These are phyloP conservation scores for Leptinotarsa peninsularis DNA, from an alignment of 2,888 invertebrate genomes.

Conservation along the genomic window DNA sequence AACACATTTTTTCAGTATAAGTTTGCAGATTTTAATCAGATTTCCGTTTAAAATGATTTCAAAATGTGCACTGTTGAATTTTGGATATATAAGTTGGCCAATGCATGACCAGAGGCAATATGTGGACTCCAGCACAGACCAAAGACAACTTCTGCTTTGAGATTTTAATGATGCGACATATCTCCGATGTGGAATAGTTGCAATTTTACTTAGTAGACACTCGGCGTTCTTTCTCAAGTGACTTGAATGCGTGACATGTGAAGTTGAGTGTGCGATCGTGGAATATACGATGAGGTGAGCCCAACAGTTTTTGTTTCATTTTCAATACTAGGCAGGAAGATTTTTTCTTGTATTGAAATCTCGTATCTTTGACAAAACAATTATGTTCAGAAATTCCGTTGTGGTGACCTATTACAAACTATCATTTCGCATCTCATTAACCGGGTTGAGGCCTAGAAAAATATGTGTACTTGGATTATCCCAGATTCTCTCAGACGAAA, in stretches of 20 bases:
- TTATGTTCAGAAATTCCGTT: too few species aligned
- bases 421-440: neutral
- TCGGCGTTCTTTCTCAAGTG: neutral
- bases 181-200: slow-evolving; percentile 6
- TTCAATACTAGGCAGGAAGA: neutral
- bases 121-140: neutral
- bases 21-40: too few species aligned
- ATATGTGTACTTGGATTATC: neutral
- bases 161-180: neutral
- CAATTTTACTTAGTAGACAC: slow-evolving; percentile 13
- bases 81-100: slow-evolving; percentile 2
- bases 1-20: too few species aligned
- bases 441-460: slow-evolving; percentile 12
- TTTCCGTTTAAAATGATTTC: too few species aligned
- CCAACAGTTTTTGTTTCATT: slow-evolving; percentile 5
- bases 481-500: neutral
- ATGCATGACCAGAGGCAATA: neutral
- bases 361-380: too few species aligned
- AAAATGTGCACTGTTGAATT: neutral
- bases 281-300: slow-evolving; percentile 2
- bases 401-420: too few species aligned
- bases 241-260: slow-evolving; percentile 7
- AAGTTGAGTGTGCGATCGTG: neutral
- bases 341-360: neutral
- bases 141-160: neutral